Percentiles rank a stretch among this genome's conserved stretches.
phyloP scores from a whole-genome alignment of 2,888 invertebrate species.

The Aquatica leii region DNA sequence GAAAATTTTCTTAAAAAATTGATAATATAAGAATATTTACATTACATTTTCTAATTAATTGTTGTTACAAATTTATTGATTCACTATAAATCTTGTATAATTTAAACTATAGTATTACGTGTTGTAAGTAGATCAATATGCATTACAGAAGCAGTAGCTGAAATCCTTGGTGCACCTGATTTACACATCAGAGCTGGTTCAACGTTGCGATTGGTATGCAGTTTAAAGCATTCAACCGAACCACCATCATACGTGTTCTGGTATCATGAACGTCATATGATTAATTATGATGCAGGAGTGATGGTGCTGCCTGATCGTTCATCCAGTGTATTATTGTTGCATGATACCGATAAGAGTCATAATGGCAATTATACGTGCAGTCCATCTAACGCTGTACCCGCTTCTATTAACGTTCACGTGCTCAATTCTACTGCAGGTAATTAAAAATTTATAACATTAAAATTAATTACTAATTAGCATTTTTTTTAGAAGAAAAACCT shows the following conservation, averaged over 20 bases:
- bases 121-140: not conserved
- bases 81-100: no score
- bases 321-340: conserved; percentile 73
- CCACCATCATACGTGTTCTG: conserved; percentile 69
- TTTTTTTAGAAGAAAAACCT: conserved; percentile 72
- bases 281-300: conserved; percentile 69
- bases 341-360: conserved; percentile 68
- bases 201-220: conserved; percentile 66
- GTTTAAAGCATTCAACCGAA: conserved; percentile 65
- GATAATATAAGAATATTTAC: no score
- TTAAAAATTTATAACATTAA: not conserved
- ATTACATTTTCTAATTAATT: no score
- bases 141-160: conserved; percentile 65
- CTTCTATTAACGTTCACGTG: conserved; percentile 74
- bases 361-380: conserved; percentile 78
- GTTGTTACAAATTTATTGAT: no score
- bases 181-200: conserved; percentile 69
- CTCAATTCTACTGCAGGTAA: conserved; percentile 68
- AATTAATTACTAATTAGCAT: not conserved
- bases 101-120: no score
- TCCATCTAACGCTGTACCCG: conserved; percentile 71
- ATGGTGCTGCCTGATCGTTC: conserved; percentile 65
- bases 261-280: conserved; percentile 70
- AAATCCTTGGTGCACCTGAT: conserved; percentile 69
- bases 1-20: no score